Evolutionary conservation across 2,888 invertebrate genomes (phyloP).

Genomic region (Nomada ruficornis): DNA sequence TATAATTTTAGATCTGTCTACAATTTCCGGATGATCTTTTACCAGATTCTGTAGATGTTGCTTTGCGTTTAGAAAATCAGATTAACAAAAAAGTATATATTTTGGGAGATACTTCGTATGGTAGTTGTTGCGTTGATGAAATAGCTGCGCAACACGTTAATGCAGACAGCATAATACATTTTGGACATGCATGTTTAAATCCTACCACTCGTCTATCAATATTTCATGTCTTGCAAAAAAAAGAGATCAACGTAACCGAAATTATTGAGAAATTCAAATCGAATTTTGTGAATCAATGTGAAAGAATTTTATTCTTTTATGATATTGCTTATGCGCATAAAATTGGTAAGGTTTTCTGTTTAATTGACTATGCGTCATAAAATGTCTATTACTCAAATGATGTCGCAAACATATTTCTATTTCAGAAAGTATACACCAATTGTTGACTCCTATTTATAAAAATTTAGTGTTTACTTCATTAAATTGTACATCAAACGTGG

Average conservation of each 20-base stretch:
- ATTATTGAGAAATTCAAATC: slow-evolving; percentile 80
- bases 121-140: slow-evolving; percentile 96
- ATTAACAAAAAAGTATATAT: slow-evolving; percentile 90
- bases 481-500: slow-evolving; percentile 75
- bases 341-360: slow-evolving; percentile 84
- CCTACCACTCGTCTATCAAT: slow-evolving; percentile 90
- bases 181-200: slow-evolving; percentile 94
- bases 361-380: not conserved
- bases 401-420: slow-evolving; percentile 36
- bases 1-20: slow-evolving; percentile 89
- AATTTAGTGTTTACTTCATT: slow-evolving; percentile 71
- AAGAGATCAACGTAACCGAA: slow-evolving; percentile 85
- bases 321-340: slow-evolving; percentile 89
- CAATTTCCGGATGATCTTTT: slow-evolving; percentile 96
- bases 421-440: slow-evolving; percentile 71
- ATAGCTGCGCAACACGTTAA: slow-evolving; percentile 95
- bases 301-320: slow-evolving; percentile 87
- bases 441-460: slow-evolving; percentile 66
- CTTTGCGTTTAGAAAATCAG: slow-evolving; percentile 85
- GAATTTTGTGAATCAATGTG: slow-evolving; percentile 80
- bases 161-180: slow-evolving; percentile 95
- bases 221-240: slow-evolving; percentile 89
- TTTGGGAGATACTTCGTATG: slow-evolving; percentile 96
- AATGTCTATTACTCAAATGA: not conserved
- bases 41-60: slow-evolving; percentile 88